These are phyloP conservation scores for Austrolebias charrua DNA, from an alignment of 2,797 vertebrate genomes.

Conservation along the genomic window DNA sequence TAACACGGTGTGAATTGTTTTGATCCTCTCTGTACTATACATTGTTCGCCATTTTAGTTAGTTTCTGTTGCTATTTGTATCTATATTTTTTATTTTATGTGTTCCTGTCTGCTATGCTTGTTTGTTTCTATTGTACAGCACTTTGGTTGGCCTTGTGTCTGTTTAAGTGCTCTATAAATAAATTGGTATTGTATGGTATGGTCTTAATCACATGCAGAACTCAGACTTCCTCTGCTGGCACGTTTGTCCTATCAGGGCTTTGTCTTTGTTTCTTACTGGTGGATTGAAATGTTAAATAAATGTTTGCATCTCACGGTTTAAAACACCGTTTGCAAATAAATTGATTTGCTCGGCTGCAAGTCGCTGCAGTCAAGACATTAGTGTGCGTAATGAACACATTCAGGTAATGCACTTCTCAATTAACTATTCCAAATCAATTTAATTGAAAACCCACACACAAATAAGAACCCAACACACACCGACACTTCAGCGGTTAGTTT, in stretches of 20 bases:
- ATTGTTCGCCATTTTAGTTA: no score
- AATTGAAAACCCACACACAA: no score
- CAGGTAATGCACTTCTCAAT: background rate
- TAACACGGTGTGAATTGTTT: no score
- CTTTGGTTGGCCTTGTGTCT: no score
- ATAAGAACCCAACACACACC: background rate
- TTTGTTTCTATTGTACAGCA: no score
- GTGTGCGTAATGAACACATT: background rate
- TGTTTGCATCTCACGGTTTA: conserved; percentile 30
- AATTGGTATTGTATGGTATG: no score
- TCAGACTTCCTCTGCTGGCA: background rate
- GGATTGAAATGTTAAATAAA: conserved; percentile 13
- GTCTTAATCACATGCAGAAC: conserved; percentile 1
- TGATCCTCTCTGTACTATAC: no score
- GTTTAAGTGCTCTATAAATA: no score
- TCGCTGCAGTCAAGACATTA: conserved; percentile 7
- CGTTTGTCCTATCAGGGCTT: background rate
- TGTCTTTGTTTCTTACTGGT: background rate
- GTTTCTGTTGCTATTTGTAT: no score
- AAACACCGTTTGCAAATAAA: conserved; percentile 32
- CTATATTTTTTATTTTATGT: no score
- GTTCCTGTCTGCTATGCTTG: no score
- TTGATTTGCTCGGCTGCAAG: conserved; percentile 32
- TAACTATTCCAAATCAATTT: no score
- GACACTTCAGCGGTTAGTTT: background rate